Conservation (phyloP, 2,797 vertebrate species). For the Dallia pectoralis region DNA sequence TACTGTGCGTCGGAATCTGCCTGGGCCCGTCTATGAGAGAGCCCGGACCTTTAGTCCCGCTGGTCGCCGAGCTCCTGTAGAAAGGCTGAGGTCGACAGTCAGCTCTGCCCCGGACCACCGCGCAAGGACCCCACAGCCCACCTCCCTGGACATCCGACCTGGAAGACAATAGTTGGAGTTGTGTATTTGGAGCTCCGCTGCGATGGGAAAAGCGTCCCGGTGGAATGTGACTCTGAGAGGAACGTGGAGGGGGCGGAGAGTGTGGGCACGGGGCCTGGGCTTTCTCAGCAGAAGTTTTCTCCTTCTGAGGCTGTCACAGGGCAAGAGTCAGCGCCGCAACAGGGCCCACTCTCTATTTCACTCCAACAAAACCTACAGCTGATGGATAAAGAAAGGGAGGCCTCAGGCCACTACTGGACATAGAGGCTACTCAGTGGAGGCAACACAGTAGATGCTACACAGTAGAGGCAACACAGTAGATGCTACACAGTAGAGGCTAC, state of each 20-base stretch:
- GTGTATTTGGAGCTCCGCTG: slow-evolving; percentile 60
- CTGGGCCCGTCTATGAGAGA: slow-evolving; percentile 17
- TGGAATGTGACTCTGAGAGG: slow-evolving; percentile 73
- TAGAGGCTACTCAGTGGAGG: slow-evolving; percentile 28
- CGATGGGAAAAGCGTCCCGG: slow-evolving; percentile 73
- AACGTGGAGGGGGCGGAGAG: slow-evolving; percentile 67
- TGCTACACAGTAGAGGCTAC: no score
- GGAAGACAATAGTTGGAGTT: slow-evolving; percentile 66
- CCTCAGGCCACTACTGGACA: slow-evolving; percentile 44
- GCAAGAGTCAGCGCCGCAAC: slow-evolving; percentile 58
- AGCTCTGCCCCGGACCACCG: slow-evolving; percentile 56
- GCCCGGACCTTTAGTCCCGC: slow-evolving; percentile 41
- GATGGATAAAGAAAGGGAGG: slow-evolving; percentile 50
- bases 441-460: no score
- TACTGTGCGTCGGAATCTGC: background rate
- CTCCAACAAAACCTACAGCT: slow-evolving; percentile 57
- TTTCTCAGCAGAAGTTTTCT: slow-evolving; percentile 64
- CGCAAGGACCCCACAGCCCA: slow-evolving; percentile 70
- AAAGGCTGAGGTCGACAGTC: slow-evolving; percentile 72
- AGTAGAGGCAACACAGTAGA: no score
- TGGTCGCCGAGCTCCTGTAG: slow-evolving; percentile 60
- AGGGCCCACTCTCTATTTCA: slow-evolving; percentile 49
- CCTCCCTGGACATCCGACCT: slow-evolving; percentile 65
- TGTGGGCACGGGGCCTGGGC: slow-evolving; percentile 55
- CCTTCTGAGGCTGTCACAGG: slow-evolving; percentile 59